Conservation (phyloP, 2,113 vertebrate species). For the Nannospalax galili region DNA sequence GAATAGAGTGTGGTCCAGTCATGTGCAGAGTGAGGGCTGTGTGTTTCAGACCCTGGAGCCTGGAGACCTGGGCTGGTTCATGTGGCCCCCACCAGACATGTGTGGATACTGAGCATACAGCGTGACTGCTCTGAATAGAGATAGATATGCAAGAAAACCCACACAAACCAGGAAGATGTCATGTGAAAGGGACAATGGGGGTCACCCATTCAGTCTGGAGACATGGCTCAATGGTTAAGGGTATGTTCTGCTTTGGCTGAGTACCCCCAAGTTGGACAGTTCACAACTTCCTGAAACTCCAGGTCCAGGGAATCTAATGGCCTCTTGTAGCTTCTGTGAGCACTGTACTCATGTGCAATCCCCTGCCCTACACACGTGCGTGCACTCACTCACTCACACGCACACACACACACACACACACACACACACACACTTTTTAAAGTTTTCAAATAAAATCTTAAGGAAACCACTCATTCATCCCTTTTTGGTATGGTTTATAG, state of each 20-base stretch:
- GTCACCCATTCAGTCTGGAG: background rate
- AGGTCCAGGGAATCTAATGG: too few relatives aligned
- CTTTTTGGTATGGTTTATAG: background rate
- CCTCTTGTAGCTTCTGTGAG: background rate
- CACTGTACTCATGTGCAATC: background rate
- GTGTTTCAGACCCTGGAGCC: background rate
- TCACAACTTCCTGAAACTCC: background rate
- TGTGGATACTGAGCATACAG: fast-evolving
- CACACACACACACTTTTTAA: background rate
- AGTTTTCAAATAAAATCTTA: background rate
- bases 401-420: too few relatives aligned
- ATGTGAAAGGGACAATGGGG: background rate
- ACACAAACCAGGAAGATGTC: background rate
- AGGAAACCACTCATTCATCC: background rate
- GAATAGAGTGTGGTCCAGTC: background rate
- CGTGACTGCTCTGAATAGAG: background rate
- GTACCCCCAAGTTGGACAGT: too few relatives aligned
- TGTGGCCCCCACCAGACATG: fast-evolving
- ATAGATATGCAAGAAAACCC: fast-evolving
- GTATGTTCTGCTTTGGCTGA: too few relatives aligned
- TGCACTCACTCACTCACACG: too few relatives aligned
- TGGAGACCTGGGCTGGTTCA: fast-evolving
- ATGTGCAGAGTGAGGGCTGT: background rate
- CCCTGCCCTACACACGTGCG: too few relatives aligned
- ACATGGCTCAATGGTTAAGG: background rate